Base-by-base conservation (phyloP, 2,888 invertebrate species). In the Oxystoma pomonae region DNA sequence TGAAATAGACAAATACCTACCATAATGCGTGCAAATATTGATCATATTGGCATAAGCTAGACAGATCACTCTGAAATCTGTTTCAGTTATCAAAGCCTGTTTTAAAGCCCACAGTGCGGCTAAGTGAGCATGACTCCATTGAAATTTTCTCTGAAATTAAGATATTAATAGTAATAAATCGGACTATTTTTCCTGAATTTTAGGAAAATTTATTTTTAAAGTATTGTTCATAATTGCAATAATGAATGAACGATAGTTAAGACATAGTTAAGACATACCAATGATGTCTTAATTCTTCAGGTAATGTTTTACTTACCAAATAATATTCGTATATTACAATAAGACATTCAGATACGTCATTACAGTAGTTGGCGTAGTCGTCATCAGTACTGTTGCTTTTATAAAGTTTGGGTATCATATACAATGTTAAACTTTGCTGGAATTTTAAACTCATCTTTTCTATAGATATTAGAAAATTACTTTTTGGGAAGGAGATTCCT, bases 101-200 rank as follows among this genome's bases (percentile, higher is more conserved):
- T 81, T 82, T 55, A 87, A 73, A 19, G 84, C 80, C 84, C 86
- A 85, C 62, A 84, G 79, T 0, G 87, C 86, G 1, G 86, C 85
- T 59, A 87, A 72, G 57, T 80, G 80, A 0, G 86, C 85, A 58
- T 83, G 82, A 12, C 76, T 70, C 71, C 76, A 77, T 35, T 35
- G 35, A 12, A 7, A 7, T 35, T 35, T 35, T 35, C 35, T 35
- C 35, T 35, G 12, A 35, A 35, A 12, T n/a, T n/a, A n/a, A n/a
- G n/a, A n/a, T n/a, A n/a, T n/a, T n/a, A n/a, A n/a, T n/a, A n/a
- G n/a, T n/a, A n/a, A n/a, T n/a, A n/a, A n/a, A n/a, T n/a, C n/a
- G n/a, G n/a, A n/a, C n/a, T 74, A 70, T 67, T 75, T 77, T 0
- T 68, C 65, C 77, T 77, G 58, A 51, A 70, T 69, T 62, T 56